Percentiles rank a stretch among this genome's conserved stretches.
These are phyloP conservation scores for Cuniculus paca DNA, from an alignment of 2,797 vertebrate species.

Conservation along the genomic window DNA sequence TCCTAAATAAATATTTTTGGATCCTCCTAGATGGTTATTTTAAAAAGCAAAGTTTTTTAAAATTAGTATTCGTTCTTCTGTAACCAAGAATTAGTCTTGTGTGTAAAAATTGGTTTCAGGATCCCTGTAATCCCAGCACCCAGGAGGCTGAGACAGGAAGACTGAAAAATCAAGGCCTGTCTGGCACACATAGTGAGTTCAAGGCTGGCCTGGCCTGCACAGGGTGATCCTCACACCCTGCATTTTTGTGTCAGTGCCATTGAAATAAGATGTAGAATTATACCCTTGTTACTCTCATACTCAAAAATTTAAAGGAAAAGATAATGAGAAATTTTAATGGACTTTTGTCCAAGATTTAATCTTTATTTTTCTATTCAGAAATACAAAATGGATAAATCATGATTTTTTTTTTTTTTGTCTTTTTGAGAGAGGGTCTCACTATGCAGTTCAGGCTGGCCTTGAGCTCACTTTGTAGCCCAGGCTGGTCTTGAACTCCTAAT, in stretches of 20 bases:
- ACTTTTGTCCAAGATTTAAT: not conserved
- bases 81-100: constrained; percentile 13
- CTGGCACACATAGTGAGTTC: not conserved
- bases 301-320: not conserved
- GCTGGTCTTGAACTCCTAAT: too few relatives aligned
- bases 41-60: constrained; percentile 19
- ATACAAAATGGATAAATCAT: constrained; percentile 7
- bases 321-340: constrained; percentile 4
- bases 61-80: constrained; percentile 1
- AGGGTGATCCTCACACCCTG: not conserved
- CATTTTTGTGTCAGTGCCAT: not conserved
- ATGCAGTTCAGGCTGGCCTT: too few relatives aligned
- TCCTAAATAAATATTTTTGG: constrained; percentile 51
- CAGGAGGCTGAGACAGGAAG: not conserved
- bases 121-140: not conserved
- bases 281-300: not conserved
- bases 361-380: constrained; percentile 55
- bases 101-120: constrained; percentile 52
- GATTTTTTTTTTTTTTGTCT: too few relatives aligned
- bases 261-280: constrained; percentile 25
- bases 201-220: not conserved
- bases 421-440: too few relatives aligned
- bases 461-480: too few relatives aligned
- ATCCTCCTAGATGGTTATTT: constrained; percentile 55
- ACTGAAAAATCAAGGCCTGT: not conserved